Evolutionary conservation across 2,888 invertebrate genomes (phyloP), one percentile per base, ranked within the genome.

Genomic region (Troides helena): DNA sequence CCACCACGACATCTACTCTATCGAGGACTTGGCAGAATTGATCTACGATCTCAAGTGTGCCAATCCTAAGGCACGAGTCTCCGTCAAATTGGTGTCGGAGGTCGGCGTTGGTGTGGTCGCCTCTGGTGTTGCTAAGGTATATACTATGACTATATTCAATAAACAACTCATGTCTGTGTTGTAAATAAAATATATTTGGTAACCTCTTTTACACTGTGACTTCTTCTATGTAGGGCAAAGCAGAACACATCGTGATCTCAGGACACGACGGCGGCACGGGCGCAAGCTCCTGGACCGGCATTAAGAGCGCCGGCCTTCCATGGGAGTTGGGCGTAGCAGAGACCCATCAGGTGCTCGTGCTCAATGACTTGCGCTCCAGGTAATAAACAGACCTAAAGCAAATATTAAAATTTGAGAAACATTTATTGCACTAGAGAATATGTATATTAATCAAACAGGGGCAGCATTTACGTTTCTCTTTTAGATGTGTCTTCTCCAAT

Each of bases 211-310:
- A 21, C 56, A 21, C 18, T 43, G 21, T 57, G 23, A 43, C 30
- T 7, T 56, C 56, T 36, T 30, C n/a, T 30, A 73, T 76, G 0
- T 80, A 97, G 96, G 98, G 98, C 63, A 99, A 99, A 92, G 99
- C 99, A 0, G 99, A 99, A 83, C 99, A 99, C 88, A 98, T 99
- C 77, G 98, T 98, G 39, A 99, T 99, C 76, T 99, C 99, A 0
- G 99, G 99, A 0, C 99, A 99, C 90, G 99, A 99, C 92, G 99
- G 99, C 72, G 99, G 99, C 67, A 99, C 99, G 21, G 99, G 99
- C 50, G 99, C 99, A 62, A 98, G 98, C 83, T 98, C 98, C 70
- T 99, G 99, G 99, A 99, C 99, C 0, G 99, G 99, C 76, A 99
- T 99, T 84, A 99, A 99, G 93, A 95, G 96, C 75, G 99, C 99